phyloP scores from a whole-genome alignment of 2,113 vertebrate genomes.

The Otus sunia region DNA sequence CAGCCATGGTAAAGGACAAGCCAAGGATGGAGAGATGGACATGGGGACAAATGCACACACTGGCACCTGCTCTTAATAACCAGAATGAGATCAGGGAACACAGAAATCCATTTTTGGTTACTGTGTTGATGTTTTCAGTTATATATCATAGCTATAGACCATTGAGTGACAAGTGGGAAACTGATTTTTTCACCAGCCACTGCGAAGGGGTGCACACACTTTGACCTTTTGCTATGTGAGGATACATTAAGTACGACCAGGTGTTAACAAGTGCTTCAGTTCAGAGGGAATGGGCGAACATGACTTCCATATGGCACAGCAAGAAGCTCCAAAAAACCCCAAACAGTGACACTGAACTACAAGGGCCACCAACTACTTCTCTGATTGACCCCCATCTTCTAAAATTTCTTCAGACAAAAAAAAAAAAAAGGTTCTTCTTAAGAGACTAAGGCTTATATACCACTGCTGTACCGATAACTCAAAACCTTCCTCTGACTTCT shows the following conservation, averaged over 20 bases:
- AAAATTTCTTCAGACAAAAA: neutral
- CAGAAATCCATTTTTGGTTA: neutral
- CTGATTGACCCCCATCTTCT: neutral
- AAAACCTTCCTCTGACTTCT: neutral
- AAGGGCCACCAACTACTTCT: neutral
- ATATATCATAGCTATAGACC: fast-evolving
- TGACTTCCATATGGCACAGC: neutral
- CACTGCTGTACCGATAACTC: neutral
- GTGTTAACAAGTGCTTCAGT: neutral
- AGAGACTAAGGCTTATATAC: neutral
- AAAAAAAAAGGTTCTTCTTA: neutral
- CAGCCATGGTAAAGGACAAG: neutral
- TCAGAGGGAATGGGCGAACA: neutral
- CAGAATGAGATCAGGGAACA: neutral
- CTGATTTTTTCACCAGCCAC: neutral
- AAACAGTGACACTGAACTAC: neutral
- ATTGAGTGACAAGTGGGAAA: neutral
- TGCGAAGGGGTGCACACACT: neutral
- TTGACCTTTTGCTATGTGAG: neutral
- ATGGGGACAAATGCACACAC: no score
- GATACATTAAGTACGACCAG: neutral
- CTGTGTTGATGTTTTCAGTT: neutral
- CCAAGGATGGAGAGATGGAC: neutral
- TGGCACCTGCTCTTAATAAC: neutral
- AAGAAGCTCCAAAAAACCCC: neutral